phyloP scores from a whole-genome alignment of 2,888 invertebrate species.

The Ferrisia virgata region DNA sequence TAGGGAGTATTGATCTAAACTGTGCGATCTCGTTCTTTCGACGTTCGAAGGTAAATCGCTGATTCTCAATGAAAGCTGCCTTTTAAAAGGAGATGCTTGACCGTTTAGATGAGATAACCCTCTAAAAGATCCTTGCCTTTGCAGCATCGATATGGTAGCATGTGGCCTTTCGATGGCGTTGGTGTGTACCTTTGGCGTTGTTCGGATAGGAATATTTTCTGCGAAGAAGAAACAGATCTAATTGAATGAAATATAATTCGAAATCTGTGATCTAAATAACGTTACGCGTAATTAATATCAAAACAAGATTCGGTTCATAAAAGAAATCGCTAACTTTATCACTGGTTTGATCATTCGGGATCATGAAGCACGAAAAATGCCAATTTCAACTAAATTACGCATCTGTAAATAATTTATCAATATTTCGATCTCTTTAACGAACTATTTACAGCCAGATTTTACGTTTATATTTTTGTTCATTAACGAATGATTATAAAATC shows the following conservation, averaged over 20 bases:
- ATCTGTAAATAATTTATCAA: no score
- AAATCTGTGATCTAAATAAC: neutral
- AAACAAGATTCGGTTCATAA: no score
- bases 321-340: no score
- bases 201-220: slow-evolving; percentile 45
- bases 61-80: slow-evolving; percentile 90
- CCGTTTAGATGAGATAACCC: slow-evolving; percentile 75
- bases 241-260: no score
- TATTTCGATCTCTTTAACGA: no score
- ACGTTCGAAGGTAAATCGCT: slow-evolving; percentile 93
- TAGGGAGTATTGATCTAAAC: slow-evolving; percentile 53
- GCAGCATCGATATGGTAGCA: slow-evolving; percentile 89
- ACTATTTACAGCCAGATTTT: no score
- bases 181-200: slow-evolving; percentile 71
- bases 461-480: no score
- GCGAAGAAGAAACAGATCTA: neutral
- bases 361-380: no score
- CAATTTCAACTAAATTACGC: no score
- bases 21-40: slow-evolving; percentile 65
- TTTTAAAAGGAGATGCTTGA: slow-evolving; percentile 87
- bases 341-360: no score
- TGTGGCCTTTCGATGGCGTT: slow-evolving; percentile 94
- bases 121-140: slow-evolving; percentile 92
- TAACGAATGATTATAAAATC: no score
- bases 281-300: no score